phyloP scores from a whole-genome alignment of 37 sponge, comb jelly and placozoan species.

The Spongilla lacustris region DNA sequence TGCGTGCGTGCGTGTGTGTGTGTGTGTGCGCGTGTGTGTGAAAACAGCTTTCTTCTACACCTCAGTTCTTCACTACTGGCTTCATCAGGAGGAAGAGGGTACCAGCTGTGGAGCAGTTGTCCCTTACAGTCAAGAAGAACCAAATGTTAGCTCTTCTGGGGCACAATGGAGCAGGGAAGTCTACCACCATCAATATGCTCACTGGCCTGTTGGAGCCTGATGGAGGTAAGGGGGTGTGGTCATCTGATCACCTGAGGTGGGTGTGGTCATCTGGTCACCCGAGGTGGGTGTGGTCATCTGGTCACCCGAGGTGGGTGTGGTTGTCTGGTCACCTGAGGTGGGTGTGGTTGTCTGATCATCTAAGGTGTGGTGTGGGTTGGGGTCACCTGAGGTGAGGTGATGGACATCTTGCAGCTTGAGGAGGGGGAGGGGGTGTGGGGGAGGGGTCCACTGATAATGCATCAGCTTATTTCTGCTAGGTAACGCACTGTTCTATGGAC shows the following conservation, averaged over 20 bases:
- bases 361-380: not conserved
- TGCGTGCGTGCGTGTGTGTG: not conserved
- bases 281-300: not conserved
- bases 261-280: not conserved
- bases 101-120: conserved; percentile 65
- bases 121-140: conserved; percentile 44
- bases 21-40: not conserved
- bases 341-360: too few relatives aligned
- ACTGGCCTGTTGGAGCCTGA: conserved; percentile 73
- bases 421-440: not conserved
- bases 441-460: not conserved
- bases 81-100: not conserved
- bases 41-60: too few relatives aligned
- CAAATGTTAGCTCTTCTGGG: conserved; percentile 78
- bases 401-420: not conserved
- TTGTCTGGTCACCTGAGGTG: too few relatives aligned
- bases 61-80: conserved; percentile 5
- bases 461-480: conserved; percentile 39
- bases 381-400: not conserved
- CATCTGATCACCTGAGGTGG: not conserved
- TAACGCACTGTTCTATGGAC: conserved; percentile 73
- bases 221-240: conserved; percentile 24
- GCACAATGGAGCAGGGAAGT: conserved; percentile 90
- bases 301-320: not conserved
- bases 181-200: conserved; percentile 87